Evolutionary conservation across 2,797 vertebrate genomes (phyloP).

Genomic region (Neomorphus geoffroyi): DNA sequence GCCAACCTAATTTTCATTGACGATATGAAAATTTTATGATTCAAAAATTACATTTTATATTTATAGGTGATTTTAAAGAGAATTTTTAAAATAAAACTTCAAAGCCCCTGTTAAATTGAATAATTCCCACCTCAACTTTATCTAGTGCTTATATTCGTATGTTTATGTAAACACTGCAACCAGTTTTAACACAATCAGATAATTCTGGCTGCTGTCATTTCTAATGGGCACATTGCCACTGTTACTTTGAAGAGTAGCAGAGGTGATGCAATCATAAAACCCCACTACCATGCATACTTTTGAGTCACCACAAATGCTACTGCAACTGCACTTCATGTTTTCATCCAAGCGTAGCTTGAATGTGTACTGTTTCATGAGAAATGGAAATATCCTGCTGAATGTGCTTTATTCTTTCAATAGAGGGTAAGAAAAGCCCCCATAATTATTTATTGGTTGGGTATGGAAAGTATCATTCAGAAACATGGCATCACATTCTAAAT

Average conservation of each 20-base stretch:
- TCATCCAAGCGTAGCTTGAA: neutral
- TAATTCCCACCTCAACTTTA: neutral
- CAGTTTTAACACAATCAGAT: neutral
- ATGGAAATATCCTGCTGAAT: neutral
- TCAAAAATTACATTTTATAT: conserved; percentile 25
- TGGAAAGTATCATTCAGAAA: neutral
- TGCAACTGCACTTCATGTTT: neutral
- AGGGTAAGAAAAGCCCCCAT: neutral
- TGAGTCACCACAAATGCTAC: neutral
- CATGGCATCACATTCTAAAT: neutral
- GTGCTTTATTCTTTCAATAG: neutral
- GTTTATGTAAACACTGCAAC: neutral
- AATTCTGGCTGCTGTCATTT: neutral
- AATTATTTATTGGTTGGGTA: neutral
- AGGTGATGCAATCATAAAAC: neutral
- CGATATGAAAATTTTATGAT: neutral
- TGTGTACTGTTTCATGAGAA: neutral
- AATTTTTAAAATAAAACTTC: conserved; percentile 35
- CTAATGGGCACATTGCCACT: neutral
- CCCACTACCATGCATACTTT: neutral
- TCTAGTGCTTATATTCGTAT: neutral
- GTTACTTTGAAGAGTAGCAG: neutral
- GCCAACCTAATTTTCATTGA: conserved; percentile 35
- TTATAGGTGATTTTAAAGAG: conserved; percentile 32
- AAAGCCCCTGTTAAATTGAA: neutral